Percentiles rank a stretch among this genome's conserved stretches.
phyloP scores from a whole-genome alignment of 2,113 vertebrate species.

The Osmerus eperlanus region DNA sequence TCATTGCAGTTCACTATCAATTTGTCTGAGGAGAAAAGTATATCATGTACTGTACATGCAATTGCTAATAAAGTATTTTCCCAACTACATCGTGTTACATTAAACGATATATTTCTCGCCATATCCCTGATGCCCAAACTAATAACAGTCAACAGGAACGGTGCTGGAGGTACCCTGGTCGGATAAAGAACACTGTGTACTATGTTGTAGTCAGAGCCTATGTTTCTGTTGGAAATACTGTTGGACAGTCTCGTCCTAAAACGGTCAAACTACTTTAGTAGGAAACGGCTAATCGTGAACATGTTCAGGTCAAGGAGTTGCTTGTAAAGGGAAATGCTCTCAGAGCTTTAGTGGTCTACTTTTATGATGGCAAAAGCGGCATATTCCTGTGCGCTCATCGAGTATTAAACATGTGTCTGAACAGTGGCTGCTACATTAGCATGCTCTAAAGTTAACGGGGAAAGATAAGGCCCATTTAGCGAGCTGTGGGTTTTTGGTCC shows the following conservation, averaged over 20 bases:
- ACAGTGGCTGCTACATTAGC: slow-evolving; percentile 42
- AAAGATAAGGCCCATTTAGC: slow-evolving; percentile 49
- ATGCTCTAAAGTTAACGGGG: slow-evolving; percentile 52
- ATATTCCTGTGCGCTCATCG: slow-evolving; percentile 40
- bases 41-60: no score
- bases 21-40: no score
- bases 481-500: slow-evolving; percentile 57
- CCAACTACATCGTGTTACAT: no score
- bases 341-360: not conserved
- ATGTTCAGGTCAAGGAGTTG: not conserved
- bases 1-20: no score
- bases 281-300: slow-evolving; percentile 1
- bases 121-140: no score
- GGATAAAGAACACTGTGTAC: not conserved
- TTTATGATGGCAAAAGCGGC: slow-evolving; percentile 16
- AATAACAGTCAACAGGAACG: no score
- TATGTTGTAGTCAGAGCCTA: not conserved
- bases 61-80: no score
- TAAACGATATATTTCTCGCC: no score
- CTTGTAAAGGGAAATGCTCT: not conserved
- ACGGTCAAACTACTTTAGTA: not conserved
- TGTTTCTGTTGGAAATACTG: not conserved
- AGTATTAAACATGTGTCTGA: slow-evolving; percentile 46
- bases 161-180: no score
- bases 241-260: not conserved